Percentiles rank a stretch among this genome's conserved stretches.
Evolutionary conservation across 2,797 vertebrate species (phyloP).

Genomic region (Craterocephalus amniculus): DNA sequence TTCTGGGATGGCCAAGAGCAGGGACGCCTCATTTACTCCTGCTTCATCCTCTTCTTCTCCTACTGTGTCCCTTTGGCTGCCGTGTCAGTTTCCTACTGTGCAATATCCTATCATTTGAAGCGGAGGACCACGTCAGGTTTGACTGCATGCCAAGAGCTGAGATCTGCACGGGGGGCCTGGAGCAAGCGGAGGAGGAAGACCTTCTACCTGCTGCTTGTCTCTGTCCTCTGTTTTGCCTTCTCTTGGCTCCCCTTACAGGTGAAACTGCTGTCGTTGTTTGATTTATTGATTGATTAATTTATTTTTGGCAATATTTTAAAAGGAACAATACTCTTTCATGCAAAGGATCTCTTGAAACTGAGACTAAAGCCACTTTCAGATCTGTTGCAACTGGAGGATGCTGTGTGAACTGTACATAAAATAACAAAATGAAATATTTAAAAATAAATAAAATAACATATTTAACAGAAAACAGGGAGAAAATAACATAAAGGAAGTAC

Average conservation of each 20-base stretch:
- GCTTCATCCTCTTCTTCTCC: constrained; percentile 86
- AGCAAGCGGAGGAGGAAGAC: constrained; percentile 86
- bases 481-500: not conserved
- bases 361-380: not conserved
- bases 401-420: not conserved
- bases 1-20: constrained; percentile 86
- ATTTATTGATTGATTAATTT: not conserved
- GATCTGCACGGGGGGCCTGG: constrained; percentile 80
- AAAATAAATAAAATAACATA: not conserved
- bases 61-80: constrained; percentile 88
- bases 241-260: constrained; percentile 92
- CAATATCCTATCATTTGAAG: constrained; percentile 85
- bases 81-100: constrained; percentile 87
- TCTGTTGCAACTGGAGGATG: not conserved
- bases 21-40: constrained; percentile 86
- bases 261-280: not conserved
- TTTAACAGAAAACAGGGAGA: not conserved
- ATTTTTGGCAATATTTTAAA: not conserved
- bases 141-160: constrained; percentile 66
- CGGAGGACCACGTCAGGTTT: constrained; percentile 79
- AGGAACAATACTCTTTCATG: not conserved
- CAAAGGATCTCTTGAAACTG: not conserved
- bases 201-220: constrained; percentile 85
- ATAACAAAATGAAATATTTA: not conserved
- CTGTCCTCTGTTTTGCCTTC: constrained; percentile 87